Conservation (phyloP, 2,797 vertebrate genomes). For the Taeniopygia guttata region DNA sequence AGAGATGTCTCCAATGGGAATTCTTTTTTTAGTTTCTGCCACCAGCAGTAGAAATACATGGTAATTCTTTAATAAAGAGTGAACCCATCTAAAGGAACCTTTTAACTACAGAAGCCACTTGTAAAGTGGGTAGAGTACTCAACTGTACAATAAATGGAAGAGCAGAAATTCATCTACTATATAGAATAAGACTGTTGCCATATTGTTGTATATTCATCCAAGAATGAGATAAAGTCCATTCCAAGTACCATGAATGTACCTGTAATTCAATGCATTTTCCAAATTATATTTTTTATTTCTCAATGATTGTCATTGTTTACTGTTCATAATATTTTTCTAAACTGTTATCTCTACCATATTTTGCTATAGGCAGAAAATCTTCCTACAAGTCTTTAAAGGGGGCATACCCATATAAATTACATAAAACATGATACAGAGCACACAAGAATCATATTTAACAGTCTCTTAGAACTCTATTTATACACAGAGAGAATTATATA, state of each 20-base stretch:
- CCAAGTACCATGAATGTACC: not conserved
- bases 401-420: not conserved
- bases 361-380: not conserved
- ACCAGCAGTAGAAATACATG: not conserved
- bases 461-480: not conserved
- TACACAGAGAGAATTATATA: not conserved
- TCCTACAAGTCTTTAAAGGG: not conserved
- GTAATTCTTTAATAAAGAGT: not conserved
- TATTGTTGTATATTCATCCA: not conserved
- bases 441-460: not conserved
- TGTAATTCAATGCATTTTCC: not conserved
- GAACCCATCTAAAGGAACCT: not conserved
- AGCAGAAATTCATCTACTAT: not conserved
- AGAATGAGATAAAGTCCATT: not conserved
- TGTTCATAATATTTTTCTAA: not conserved
- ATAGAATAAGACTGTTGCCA: not conserved
- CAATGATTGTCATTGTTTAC: not conserved
- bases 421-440: not conserved
- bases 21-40: not conserved
- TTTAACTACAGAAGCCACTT: not conserved
- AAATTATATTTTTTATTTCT: not conserved
- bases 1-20: not conserved
- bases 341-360: not conserved
- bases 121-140: not conserved
- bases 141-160: not conserved